A percentile compares a stretch with the other conserved stretches of the same genome.
phyloP scores from a whole-genome alignment of 2,888 invertebrate genomes.

The Podotricha telesiphe region DNA sequence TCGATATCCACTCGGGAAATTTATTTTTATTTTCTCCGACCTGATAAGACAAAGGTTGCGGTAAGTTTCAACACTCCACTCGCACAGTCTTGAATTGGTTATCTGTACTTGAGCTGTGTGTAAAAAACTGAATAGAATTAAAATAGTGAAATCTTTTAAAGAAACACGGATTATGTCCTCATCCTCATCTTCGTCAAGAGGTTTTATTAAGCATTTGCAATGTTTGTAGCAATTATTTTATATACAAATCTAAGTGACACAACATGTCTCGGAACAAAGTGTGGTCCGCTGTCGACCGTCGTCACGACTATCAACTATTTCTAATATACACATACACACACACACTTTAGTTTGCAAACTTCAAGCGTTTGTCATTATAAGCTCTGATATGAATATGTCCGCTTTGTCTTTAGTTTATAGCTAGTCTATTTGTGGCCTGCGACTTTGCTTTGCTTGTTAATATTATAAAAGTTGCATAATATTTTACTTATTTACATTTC shows the following conservation, averaged over 20 bases:
- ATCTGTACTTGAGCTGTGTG: no score
- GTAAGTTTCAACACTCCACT: no score
- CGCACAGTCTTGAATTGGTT: no score
- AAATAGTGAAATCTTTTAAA: background rate
- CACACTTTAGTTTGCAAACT: conserved; percentile 12
- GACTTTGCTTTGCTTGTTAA: background rate
- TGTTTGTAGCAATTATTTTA: background rate
- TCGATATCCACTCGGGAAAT: no score
- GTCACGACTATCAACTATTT: conserved; percentile 37
- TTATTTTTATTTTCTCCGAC: no score
- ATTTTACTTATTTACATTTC: no score
- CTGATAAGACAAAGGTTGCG: no score
- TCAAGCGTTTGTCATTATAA: conserved; percentile 30
- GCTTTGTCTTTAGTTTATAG: conserved; percentile 6
- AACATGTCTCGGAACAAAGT: background rate
- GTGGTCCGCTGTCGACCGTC: conserved; percentile 30
- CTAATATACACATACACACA: conserved; percentile 15
- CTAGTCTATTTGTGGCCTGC: no score
- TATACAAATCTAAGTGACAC: conserved; percentile 14
- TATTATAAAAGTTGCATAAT: no score
- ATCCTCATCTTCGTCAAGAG: background rate
- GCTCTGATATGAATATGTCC: conserved; percentile 25
- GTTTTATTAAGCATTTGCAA: background rate
- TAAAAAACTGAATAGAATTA: no score
- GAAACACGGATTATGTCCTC: background rate